Evolutionary conservation across 1,140 invertebrate species (phyloP).

Genomic region (Stegodyphus mimosarum): DNA sequence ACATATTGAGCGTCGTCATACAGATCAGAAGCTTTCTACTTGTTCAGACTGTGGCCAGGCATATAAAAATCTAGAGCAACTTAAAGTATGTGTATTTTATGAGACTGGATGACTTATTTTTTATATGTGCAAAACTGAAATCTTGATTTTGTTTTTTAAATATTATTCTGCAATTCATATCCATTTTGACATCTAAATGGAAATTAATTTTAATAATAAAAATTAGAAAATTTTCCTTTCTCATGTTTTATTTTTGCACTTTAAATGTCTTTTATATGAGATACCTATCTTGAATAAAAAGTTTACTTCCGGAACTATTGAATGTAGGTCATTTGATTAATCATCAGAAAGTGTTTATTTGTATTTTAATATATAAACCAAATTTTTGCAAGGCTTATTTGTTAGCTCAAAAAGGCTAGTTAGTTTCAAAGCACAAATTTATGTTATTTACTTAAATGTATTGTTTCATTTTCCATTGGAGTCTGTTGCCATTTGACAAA

Average conservation of each 20-base stretch:
- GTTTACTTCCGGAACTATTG: too few species aligned
- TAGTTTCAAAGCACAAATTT: too few species aligned
- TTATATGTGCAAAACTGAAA: neutral
- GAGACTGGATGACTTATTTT: too few species aligned
- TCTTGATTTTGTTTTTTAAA: neutral
- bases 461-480: too few species aligned
- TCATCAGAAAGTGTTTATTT: neutral
- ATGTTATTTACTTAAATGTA: too few species aligned
- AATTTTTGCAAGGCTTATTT: too few species aligned
- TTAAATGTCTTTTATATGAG: too few species aligned
- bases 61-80: conserved; percentile 65
- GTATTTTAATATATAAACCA: neutral
- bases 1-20: conserved; percentile 70
- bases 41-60: conserved; percentile 64
- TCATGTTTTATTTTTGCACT: too few species aligned
- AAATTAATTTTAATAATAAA: neutral
- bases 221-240: neutral
- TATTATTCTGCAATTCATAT: neutral
- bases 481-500: too few species aligned
- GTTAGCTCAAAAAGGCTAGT: too few species aligned
- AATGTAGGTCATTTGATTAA: neutral
- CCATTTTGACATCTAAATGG: neutral
- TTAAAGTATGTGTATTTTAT: conserved; percentile 63
- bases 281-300: too few species aligned
- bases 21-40: conserved; percentile 51